phyloP scores from a whole-genome alignment of 2,113 vertebrate species.

The Irena cyanogastra region DNA sequence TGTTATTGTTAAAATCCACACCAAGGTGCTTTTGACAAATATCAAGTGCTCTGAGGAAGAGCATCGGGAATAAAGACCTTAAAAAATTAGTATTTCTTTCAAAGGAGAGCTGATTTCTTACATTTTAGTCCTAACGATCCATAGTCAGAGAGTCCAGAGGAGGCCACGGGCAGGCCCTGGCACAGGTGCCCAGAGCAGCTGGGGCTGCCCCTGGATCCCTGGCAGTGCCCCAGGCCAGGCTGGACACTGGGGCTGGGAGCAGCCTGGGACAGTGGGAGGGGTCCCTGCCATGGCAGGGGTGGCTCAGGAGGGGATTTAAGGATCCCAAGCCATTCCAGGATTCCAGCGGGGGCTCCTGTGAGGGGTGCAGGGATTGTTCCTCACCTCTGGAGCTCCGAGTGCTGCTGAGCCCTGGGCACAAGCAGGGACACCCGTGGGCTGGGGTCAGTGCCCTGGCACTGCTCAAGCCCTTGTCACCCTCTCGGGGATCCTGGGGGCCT shows the following conservation, averaged over 20 bases:
- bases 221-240: fast-evolving
- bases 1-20: neutral
- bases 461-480: neutral
- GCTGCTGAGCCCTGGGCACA: neutral
- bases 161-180: neutral
- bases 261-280: fast-evolving
- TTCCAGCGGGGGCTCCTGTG: no score
- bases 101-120: neutral
- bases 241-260: fast-evolving
- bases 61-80: neutral
- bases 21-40: neutral
- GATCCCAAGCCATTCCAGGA: neutral
- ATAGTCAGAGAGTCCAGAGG: neutral
- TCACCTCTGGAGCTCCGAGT: fast-evolving
- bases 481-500: neutral
- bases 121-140: neutral
- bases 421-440: fast-evolving
- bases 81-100: neutral
- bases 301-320: neutral
- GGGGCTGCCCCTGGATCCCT: neutral
- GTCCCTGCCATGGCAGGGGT: neutral
- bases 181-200: neutral
- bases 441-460: neutral
- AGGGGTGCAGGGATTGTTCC: neutral
- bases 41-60: neutral